Base-by-base conservation (phyloP, 2,113 vertebrate genomes). In the Crotalus helleri region DNA sequence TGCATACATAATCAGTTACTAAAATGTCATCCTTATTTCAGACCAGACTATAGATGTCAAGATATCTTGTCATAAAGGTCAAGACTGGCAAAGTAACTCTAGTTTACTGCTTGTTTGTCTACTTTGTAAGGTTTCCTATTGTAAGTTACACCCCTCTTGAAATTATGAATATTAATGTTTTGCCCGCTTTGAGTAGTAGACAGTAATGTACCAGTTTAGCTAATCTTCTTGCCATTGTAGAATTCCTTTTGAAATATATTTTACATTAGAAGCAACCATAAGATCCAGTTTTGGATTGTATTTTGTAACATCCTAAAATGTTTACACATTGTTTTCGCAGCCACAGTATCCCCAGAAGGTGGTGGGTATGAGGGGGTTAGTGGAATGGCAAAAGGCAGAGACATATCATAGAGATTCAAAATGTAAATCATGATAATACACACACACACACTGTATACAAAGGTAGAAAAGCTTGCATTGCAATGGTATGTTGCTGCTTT, bases 11-110 rank as follows among this genome's bases (percentile, higher is more conserved):
- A 54, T n/a, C 87, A 26, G 7, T 17, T 88, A 55, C 8, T 88
- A 44, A 61, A 46, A 64, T 61, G 23, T 24, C 33, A 58, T 46
- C 23, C 96, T 61, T 92, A 95, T 93, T 93, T 92, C 91, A 96
- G 92, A 91, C 95, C 94, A 61, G 92, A 92, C 93, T 81, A n/a
- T 53, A 53, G 24, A 13, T 53, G 86, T 1, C 51, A 53, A 87
- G 24, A 4, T 29, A 87, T 87, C 24, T 53, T 53, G 49, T 49
- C 44, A 26, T 86, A 39, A 51, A 51, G 85, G 23, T 86, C 46
- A 86, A 33, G 23, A 26, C 3, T 87, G 49, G 86, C 49, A 87
- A 51, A 53, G 11, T 6, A 87, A 26, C 13, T 87, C 17, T 39
- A 81, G 15, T 81, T 81, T 81, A 39, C 19, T 81, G 33, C 6